These are phyloP conservation scores for Ariopsis seemanni DNA, from an alignment of 2,113 vertebrate genomes.

Conservation along the genomic window DNA sequence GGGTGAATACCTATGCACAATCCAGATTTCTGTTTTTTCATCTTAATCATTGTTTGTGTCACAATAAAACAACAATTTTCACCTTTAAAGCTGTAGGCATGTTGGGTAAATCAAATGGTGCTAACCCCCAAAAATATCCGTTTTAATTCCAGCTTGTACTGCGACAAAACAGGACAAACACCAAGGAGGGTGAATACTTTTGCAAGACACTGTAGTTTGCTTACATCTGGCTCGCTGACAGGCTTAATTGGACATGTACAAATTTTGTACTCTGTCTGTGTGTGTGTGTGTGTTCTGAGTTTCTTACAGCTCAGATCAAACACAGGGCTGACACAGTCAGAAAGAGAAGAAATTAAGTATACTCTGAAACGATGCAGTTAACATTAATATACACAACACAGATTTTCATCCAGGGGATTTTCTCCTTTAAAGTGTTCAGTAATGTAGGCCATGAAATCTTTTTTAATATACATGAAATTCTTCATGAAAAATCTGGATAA, in stretches of 20 bases:
- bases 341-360: background rate
- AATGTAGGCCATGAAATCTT: background rate
- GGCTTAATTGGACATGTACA: slow-evolving; percentile 23
- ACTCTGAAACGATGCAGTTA: background rate
- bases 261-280: background rate
- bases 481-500: background rate
- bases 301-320: slow-evolving; percentile 22
- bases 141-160: too few relatives aligned
- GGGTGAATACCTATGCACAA: too few relatives aligned
- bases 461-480: background rate
- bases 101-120: too few relatives aligned
- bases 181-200: too few relatives aligned
- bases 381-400: background rate
- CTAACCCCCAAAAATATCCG: too few relatives aligned
- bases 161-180: too few relatives aligned
- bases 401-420: background rate
- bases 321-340: slow-evolving; percentile 9
- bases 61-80: too few relatives aligned
- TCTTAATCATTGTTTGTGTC: too few relatives aligned
- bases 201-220: background rate
- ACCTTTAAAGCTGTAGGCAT: too few relatives aligned
- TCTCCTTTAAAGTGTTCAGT: background rate
- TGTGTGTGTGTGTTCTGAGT: too few relatives aligned
- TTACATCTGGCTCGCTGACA: background rate
- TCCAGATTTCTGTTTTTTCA: too few relatives aligned